Evolutionary conservation across 2,888 invertebrate species (phyloP), one percentile per base, ranked within the genome.

Genomic region (Sarcophaga rosellei): DNA sequence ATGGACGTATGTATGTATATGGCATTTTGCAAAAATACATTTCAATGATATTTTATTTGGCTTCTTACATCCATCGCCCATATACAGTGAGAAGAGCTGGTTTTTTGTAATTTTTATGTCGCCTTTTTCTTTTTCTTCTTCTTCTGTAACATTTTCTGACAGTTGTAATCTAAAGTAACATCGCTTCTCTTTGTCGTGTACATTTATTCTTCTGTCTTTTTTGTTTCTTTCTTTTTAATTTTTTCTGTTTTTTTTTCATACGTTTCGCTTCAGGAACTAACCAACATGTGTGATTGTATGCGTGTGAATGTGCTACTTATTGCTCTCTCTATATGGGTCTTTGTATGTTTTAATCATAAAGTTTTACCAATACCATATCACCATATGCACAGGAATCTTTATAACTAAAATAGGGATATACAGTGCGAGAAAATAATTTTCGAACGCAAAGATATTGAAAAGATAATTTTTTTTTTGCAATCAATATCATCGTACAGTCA

Each of bases 111-210:
- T 10, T 66, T 44, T n/a, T 44, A 44, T 44, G n/a, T 2, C 0
- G 23, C 12, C 35, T 35, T 35, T 35, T 35, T 10, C 35, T 65
- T 6, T 44, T 62, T 70, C 20, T 23, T 21, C 23, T 61, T 61
- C 53, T 63, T 3, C 25, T 44, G 4, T 66, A 73, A 74, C 78
- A 74, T 73, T 57, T 78, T 74, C 69, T 74, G 69, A 74, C 83
- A 79, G 78, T 79, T 84, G 78, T 79, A 74, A 79, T 84, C 83
- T 79, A 75, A 79, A 79, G 65, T 21, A 70, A 79, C 74, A 74
- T 63, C 70, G 65, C 21, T 25, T 59, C 45, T 65, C 59, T 69
- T 79, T 74, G 78, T 78, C 62, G 47, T 78, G 57, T 63, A 15
- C 53, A 4, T 17, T 53, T 53, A 17, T 78, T 53, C 20, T 15